phyloP scores from a whole-genome alignment of 1,140 invertebrate genomes.

The Kradibia gibbosae region DNA sequence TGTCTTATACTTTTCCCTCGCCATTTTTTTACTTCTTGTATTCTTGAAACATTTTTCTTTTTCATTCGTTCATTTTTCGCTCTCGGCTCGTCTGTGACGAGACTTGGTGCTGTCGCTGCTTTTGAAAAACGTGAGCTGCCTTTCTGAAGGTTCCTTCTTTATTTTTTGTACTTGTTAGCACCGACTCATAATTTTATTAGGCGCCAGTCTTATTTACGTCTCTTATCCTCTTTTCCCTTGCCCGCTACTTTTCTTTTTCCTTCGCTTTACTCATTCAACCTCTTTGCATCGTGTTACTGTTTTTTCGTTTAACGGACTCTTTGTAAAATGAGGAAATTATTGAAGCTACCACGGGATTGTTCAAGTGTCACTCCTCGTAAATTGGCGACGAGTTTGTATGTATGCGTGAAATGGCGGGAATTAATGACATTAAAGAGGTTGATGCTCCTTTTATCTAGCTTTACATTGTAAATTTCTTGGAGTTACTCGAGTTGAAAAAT shows the following conservation, averaged over 20 bases:
- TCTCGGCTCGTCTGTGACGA: slow-evolving; percentile 3
- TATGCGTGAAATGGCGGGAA: background rate
- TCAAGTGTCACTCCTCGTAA: background rate
- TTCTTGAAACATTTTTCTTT: slow-evolving; percentile 4
- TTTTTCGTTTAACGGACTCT: slow-evolving; percentile 46
- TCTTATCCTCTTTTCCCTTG: slow-evolving; percentile 11
- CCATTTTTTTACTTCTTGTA: slow-evolving; percentile 8
- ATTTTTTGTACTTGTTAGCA: slow-evolving; percentile 34
- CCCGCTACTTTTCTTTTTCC: slow-evolving; percentile 5
- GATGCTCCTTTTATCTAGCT: background rate
- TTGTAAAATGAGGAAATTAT: slow-evolving; percentile 37
- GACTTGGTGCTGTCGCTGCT: slow-evolving; percentile 21
- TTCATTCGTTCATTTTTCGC: background rate
- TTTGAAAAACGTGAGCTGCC: slow-evolving; percentile 41
- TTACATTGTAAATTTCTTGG: background rate
- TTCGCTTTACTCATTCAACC: slow-evolving; percentile 18
- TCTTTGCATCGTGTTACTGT: slow-evolving; percentile 39
- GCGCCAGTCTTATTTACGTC: slow-evolving; percentile 15
- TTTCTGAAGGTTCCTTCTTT: slow-evolving; percentile 31
- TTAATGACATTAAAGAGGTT: slow-evolving; percentile 29
- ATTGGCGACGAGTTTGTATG: slow-evolving; percentile 6
- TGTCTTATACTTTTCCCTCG: background rate
- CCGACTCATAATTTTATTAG: slow-evolving; percentile 50
- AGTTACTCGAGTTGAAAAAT: background rate
- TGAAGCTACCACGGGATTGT: background rate